These are phyloP conservation scores for Pangasius krempfi DNA, from an alignment of 2,797 vertebrate species.

Conservation along the genomic window DNA sequence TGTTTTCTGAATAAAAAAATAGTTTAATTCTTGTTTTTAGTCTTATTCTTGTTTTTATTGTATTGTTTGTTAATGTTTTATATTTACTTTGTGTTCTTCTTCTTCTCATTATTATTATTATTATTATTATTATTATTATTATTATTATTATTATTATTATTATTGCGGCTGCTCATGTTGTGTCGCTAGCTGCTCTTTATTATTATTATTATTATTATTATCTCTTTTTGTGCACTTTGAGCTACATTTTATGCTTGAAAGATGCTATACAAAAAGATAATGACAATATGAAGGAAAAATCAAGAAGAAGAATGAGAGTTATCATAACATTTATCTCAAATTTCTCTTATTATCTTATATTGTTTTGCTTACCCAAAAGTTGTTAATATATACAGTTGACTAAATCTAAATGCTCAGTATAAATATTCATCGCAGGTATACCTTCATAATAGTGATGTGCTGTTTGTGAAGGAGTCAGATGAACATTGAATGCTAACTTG, in stretches of 20 bases:
- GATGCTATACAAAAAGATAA: not conserved
- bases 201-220: too few relatives aligned
- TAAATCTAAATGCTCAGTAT: not conserved
- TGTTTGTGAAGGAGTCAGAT: not conserved
- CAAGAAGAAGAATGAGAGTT: not conserved
- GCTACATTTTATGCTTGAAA: not conserved
- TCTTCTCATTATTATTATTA: too few relatives aligned
- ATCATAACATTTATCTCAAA: not conserved
- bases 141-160: not conserved
- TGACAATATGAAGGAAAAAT: not conserved
- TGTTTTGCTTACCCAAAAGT: not conserved
- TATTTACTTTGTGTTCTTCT: too few relatives aligned
- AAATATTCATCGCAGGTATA: not conserved
- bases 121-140: not conserved
- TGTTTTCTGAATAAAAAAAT: not conserved
- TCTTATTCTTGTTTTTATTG: too few relatives aligned
- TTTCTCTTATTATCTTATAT: not conserved
- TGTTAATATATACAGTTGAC: not conserved
- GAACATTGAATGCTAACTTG: not conserved
- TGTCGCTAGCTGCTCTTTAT: too few relatives aligned
- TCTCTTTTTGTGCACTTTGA: too few relatives aligned
- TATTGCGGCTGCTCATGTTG: not conserved
- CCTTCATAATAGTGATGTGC: not conserved
- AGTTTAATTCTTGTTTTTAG: too few relatives aligned
- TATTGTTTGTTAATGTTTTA: not conserved